A percentile compares a stretch with the other conserved stretches of the same genome.
These are phyloP conservation scores for Cuniculus paca DNA, from an alignment of 2,797 vertebrate genomes.

Conservation along the genomic window DNA sequence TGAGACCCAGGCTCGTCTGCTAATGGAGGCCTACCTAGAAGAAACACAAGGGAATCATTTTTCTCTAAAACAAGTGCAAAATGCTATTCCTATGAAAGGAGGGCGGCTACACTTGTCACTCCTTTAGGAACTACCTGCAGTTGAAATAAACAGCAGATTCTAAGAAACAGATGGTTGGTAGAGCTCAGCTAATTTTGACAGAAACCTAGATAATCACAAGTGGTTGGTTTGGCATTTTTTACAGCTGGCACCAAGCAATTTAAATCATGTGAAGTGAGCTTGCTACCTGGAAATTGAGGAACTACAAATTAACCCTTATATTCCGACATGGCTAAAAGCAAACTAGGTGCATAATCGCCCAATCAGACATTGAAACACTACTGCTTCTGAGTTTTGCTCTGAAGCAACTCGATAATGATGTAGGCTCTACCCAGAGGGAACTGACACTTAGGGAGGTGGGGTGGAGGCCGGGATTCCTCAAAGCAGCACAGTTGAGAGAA, in stretches of 20 bases:
- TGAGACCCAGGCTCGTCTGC: neutral
- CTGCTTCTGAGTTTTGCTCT: neutral
- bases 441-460: neutral
- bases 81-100: neutral
- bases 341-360: neutral
- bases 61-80: conserved; percentile 42
- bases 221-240: neutral
- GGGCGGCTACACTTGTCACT: neutral
- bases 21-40: conserved; percentile 8
- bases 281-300: neutral
- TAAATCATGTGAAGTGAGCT: neutral
- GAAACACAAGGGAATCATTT: neutral
- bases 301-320: neutral
- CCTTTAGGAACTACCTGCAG: neutral
- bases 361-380: neutral
- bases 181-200: conserved; percentile 41
- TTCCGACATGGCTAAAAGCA: neutral
- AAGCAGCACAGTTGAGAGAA: neutral
- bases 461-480: neutral
- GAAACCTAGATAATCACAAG: conserved; percentile 3
- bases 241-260: neutral
- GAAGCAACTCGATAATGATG: neutral
- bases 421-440: neutral
- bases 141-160: conserved; percentile 27
- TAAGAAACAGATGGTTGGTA: neutral